Evolutionary conservation across 2,888 invertebrate species (phyloP).

Genomic region (Didymodactylos carnosus): DNA sequence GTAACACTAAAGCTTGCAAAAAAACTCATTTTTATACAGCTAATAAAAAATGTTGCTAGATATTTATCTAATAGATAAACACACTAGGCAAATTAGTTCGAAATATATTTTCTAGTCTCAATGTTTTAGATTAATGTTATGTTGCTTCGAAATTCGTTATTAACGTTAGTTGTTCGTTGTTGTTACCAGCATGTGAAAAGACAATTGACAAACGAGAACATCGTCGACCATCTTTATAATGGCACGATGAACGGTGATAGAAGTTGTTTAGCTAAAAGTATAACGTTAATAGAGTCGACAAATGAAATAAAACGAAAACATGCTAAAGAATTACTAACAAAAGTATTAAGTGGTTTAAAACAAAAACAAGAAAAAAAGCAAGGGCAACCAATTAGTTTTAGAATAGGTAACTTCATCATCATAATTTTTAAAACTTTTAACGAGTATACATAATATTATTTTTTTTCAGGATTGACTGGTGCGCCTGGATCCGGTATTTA

Average conservation of each 20-base stretch:
- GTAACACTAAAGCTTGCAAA: too few relatives aligned
- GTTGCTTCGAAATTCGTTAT: too few relatives aligned
- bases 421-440: not conserved
- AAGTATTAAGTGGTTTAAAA: constrained; percentile 1
- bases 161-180: too few relatives aligned
- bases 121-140: too few relatives aligned
- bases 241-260: constrained; percentile 1
- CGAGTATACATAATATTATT: not conserved
- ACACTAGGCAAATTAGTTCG: too few relatives aligned
- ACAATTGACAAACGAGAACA: not conserved
- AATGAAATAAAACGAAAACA: not conserved
- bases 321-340: not conserved
- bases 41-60: too few relatives aligned
- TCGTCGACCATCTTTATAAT: not conserved
- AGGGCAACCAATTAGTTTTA: not conserved
- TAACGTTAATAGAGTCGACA: constrained; percentile 11
- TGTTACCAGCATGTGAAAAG: not conserved
- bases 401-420: not conserved
- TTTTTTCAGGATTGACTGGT: not conserved
- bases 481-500: not conserved
- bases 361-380: not conserved
- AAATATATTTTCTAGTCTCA: too few relatives aligned
- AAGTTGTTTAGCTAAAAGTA: not conserved
- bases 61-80: too few relatives aligned
- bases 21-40: too few relatives aligned